phyloP scores from a whole-genome alignment of 1,140 invertebrate species.

The Drosophila oshimai region DNA sequence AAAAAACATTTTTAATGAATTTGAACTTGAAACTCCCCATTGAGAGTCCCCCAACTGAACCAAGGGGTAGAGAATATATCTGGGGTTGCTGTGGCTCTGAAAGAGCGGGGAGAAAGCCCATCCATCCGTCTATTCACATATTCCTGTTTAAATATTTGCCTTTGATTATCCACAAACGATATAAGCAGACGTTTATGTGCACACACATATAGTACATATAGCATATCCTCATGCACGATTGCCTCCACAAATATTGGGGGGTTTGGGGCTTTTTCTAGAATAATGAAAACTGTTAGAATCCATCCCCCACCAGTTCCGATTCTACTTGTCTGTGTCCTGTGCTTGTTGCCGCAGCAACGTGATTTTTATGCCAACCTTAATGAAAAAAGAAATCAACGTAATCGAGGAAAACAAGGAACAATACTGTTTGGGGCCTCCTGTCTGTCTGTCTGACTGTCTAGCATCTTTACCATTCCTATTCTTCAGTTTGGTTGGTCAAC shows the following conservation, averaged over 20 bases:
- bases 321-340: conserved; percentile 14
- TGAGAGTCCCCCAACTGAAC: too few species aligned
- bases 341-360: conserved; percentile 54
- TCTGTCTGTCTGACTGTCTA: not conserved
- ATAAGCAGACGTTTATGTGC: conserved; percentile 25
- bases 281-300: conserved; percentile 33
- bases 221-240: conserved; percentile 28
- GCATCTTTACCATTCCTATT: conserved; percentile 6
- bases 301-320: not conserved
- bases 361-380: conserved; percentile 69
- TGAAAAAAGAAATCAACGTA: conserved; percentile 49
- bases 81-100: too few species aligned
- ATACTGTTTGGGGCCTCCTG: not conserved
- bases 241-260: not conserved
- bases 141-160: conserved; percentile 78
- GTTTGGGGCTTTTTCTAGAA: not conserved
- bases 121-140: conserved; percentile 26
- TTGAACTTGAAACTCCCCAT: conserved; percentile 54
- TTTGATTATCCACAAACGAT: conserved; percentile 71
- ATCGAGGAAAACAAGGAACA: not conserved
- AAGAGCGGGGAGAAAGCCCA: too few species aligned
- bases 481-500: not conserved
- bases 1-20: conserved; percentile 44
- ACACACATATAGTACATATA: not conserved
- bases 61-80: too few species aligned